Conservation (phyloP, 1,140 invertebrate genomes). For the Tetranychus cinnabarinus region DNA sequence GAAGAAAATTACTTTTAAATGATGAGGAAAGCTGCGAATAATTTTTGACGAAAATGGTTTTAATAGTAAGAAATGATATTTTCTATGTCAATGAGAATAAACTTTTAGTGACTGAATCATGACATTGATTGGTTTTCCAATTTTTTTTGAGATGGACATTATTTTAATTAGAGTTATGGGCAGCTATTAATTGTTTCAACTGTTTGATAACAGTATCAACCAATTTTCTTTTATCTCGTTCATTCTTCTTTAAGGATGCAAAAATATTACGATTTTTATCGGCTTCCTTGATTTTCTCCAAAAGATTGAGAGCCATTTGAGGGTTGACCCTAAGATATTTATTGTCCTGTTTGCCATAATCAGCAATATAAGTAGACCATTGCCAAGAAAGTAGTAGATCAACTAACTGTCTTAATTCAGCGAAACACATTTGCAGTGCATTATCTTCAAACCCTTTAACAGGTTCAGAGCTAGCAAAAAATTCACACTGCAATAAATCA, state of each 20-base stretch:
- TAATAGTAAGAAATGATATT: too few species aligned
- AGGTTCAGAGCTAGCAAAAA: conserved; percentile 75
- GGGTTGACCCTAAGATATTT: conserved; percentile 82
- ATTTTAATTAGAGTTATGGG: background rate
- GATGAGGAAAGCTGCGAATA: too few species aligned
- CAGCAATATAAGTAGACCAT: conserved; percentile 92
- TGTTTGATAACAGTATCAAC: conserved; percentile 87
- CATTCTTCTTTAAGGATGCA: conserved; percentile 75
- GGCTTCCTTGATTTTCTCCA: conserved; percentile 89
- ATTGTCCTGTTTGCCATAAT: conserved; percentile 71
- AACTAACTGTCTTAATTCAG: conserved; percentile 52
- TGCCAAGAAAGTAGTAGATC: conserved; percentile 86
- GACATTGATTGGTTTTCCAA: too few species aligned
- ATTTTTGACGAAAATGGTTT: too few species aligned
- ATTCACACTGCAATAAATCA: conserved; percentile 91
- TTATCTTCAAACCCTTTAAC: conserved; percentile 62
- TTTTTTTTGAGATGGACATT: too few species aligned
- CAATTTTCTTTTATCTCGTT: conserved; percentile 82
- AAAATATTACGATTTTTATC: conserved; percentile 83
- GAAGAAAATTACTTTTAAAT: too few species aligned
- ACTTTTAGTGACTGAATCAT: too few species aligned
- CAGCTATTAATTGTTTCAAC: conserved; percentile 40
- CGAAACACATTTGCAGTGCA: conserved; percentile 62
- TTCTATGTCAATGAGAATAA: too few species aligned
- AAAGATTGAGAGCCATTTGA: conserved; percentile 57